phyloP scores from a whole-genome alignment of 2,113 vertebrate species.

The Festucalex cinctus region DNA sequence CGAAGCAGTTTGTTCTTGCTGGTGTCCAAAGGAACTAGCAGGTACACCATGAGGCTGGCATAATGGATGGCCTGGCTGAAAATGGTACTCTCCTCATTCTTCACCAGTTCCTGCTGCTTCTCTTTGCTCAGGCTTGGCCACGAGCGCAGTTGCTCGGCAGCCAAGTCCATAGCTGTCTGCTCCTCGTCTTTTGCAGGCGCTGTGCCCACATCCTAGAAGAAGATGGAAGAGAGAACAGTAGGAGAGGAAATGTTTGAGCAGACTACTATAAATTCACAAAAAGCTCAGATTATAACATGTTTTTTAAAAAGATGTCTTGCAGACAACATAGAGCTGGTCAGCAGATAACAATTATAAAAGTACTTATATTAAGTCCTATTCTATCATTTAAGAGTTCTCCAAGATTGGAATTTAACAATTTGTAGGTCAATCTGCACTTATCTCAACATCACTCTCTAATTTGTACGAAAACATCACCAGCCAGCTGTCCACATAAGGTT shows the following conservation, averaged over 20 bases:
- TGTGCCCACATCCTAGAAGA: constrained; percentile 67
- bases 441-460: no score
- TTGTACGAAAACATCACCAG: no score
- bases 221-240: background rate
- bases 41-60: constrained; percentile 96
- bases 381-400: no score
- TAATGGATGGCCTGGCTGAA: constrained; percentile 99
- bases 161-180: constrained; percentile 92
- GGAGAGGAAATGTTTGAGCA: background rate
- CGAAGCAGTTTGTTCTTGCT: constrained; percentile 92
- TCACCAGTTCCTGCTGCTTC: constrained; percentile 88
- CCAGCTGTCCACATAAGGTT: no score
- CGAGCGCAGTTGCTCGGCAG: constrained; percentile 85
- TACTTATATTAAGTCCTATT: background rate
- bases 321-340: background rate
- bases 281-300: background rate
- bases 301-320: background rate
- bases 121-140: constrained; percentile 88
- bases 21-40: constrained; percentile 92
- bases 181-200: constrained; percentile 56
- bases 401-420: no score
- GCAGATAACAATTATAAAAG: background rate
- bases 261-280: background rate
- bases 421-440: no score
- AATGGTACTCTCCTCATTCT: constrained; percentile 94